These are phyloP conservation scores for Geotrypetes seraphini DNA, from an alignment of 2,797 vertebrate genomes.

Conservation along the genomic window DNA sequence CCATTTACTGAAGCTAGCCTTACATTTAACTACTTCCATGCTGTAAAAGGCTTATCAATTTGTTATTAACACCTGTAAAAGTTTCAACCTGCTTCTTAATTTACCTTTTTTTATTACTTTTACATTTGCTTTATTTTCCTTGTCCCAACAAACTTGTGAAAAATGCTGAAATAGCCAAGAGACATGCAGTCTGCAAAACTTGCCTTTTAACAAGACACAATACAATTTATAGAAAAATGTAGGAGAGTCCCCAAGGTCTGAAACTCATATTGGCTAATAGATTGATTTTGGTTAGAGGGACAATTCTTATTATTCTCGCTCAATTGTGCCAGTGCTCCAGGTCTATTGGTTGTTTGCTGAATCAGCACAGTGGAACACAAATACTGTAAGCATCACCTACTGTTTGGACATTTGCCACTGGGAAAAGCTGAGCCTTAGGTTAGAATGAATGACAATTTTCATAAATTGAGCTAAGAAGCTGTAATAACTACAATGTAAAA, in stretches of 20 bases:
- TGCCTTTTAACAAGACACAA: slow-evolving; percentile 14
- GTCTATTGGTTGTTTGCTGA: slow-evolving; percentile 7
- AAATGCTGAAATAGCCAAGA: neutral
- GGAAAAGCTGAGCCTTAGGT: neutral
- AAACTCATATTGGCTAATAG: slow-evolving; percentile 23
- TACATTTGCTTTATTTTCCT: neutral
- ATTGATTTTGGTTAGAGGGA: slow-evolving; percentile 24
- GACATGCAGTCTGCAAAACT: neutral
- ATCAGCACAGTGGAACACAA: neutral
- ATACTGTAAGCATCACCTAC: neutral
- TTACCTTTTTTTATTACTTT: neutral
- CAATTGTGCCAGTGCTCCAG: accelerated
- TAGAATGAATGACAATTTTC: neutral
- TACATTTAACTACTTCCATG: too few species aligned
- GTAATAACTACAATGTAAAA: too few species aligned
- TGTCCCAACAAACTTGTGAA: neutral
- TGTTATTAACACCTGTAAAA: too few species aligned
- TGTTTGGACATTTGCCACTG: accelerated
- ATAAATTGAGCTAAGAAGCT: too few species aligned
- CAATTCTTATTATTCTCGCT: slow-evolving; percentile 12
- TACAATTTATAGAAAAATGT: slow-evolving; percentile 22
- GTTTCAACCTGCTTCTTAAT: slow-evolving; percentile 4
- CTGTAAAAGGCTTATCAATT: too few species aligned
- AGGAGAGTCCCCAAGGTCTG: slow-evolving; percentile 4
- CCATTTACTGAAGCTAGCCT: too few species aligned